A percentile compares a stretch with the other conserved stretches of the same genome.
Evolutionary conservation across 2,888 invertebrate species (phyloP).

Genomic region (Bellardia bayeri): DNA sequence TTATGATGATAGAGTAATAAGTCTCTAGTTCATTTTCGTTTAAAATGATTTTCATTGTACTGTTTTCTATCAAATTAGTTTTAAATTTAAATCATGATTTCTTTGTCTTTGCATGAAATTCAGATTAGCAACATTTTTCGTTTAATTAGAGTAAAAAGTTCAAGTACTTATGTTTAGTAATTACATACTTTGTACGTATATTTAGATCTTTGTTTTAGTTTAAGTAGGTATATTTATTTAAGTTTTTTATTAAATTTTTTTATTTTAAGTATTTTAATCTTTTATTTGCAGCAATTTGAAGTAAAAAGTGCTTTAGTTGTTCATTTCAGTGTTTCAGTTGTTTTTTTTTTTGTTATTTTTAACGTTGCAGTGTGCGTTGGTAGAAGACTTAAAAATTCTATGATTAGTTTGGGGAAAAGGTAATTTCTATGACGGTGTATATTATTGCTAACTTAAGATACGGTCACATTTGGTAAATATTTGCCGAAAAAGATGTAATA

Average conservation of each 20-base stretch:
- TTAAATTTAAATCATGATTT: conserved; percentile 5
- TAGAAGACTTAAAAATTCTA: conserved; percentile 40
- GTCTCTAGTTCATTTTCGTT: conserved; percentile 37
- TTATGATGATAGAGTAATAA: conserved; percentile 1
- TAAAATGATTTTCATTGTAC: conserved; percentile 47
- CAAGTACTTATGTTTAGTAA: not conserved
- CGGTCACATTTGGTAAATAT: no score
- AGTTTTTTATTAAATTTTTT: not conserved
- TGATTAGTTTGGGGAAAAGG: not conserved
- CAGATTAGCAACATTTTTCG: conserved; percentile 1
- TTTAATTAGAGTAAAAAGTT: conserved; percentile 18
- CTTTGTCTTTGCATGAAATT: not conserved
- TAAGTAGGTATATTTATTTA: not conserved
- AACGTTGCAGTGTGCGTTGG: conserved; percentile 60
- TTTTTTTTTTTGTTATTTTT: conserved; percentile 9
- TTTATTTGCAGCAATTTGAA: conserved; percentile 43
- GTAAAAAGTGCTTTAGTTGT: conserved; percentile 53
- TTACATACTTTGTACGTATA: conserved; percentile 7
- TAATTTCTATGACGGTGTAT: not conserved
- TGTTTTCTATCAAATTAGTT: conserved; percentile 31
- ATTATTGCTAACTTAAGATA: not conserved
- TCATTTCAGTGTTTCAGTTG: conserved; percentile 14
- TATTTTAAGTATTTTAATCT: conserved; percentile 3
- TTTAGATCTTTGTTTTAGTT: conserved; percentile 13
- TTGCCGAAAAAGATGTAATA: no score